Evolutionary conservation across 2,888 invertebrate genomes (phyloP).

Genomic region (Meganola albula): DNA sequence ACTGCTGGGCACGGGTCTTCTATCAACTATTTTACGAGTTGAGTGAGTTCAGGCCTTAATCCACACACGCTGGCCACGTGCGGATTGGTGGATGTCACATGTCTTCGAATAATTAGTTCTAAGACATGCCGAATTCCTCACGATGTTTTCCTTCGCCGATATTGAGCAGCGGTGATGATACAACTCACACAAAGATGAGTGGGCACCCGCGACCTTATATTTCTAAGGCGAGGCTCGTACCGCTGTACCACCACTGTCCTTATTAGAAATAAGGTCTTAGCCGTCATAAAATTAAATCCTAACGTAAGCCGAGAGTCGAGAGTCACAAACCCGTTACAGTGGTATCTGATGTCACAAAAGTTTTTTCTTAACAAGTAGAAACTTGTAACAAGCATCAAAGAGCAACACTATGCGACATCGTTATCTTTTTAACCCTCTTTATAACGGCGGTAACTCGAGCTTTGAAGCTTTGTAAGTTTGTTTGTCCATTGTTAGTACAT

Average conservation of each 20-base stretch:
- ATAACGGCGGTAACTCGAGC: constrained; percentile 27
- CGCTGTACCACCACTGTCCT: neutral
- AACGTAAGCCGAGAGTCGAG: constrained; percentile 14
- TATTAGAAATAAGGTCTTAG: too few relatives aligned
- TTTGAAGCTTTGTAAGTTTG: constrained; percentile 26
- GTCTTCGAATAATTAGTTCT: too few relatives aligned
- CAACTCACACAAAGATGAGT: neutral
- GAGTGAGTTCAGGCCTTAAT: too few relatives aligned
- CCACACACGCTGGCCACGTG: too few relatives aligned
- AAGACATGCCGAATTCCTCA: too few relatives aligned
- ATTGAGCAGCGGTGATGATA: neutral
- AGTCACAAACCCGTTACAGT: constrained; percentile 22
- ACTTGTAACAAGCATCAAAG: constrained; percentile 44
- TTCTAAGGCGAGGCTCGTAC: neutral
- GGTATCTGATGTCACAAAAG: constrained; percentile 33
- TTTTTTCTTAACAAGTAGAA: constrained; percentile 38
- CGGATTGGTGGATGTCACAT: too few relatives aligned
- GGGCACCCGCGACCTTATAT: neutral
- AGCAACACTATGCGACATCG: constrained; percentile 33
- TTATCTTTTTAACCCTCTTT: constrained; percentile 35
- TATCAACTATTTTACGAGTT: too few relatives aligned
- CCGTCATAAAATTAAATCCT: constrained; percentile 5
- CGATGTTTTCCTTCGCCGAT: too few relatives aligned
- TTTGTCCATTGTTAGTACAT: constrained; percentile 22
- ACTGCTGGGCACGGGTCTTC: too few relatives aligned